phyloP scores from a whole-genome alignment of 2,888 invertebrate species.

The Sesamia inferens region DNA sequence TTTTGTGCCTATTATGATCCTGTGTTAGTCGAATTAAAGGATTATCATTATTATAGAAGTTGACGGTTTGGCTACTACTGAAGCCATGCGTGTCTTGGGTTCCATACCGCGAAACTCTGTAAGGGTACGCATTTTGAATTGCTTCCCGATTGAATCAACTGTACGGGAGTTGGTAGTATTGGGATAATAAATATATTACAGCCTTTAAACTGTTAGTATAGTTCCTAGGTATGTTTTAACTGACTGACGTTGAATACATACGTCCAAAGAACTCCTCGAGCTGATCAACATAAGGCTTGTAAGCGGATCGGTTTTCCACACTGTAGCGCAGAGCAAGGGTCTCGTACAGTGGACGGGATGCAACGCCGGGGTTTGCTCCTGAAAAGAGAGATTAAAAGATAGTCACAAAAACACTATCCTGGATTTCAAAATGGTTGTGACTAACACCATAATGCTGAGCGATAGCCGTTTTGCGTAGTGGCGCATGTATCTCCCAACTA shows the following conservation, averaged over 20 bases:
- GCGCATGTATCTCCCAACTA: too few relatives aligned
- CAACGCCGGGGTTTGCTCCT: constrained; percentile 91
- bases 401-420: neutral
- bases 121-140: too few relatives aligned
- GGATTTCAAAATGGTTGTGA: neutral
- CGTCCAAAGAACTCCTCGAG: constrained; percentile 81
- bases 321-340: constrained; percentile 89
- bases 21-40: too few relatives aligned
- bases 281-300: constrained; percentile 86
- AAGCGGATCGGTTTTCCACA: constrained; percentile 84
- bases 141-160: too few relatives aligned
- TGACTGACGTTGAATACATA: constrained; percentile 64
- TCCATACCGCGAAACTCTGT: too few relatives aligned
- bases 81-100: too few relatives aligned
- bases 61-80: too few relatives aligned
- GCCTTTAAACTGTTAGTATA: neutral
- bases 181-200: neutral
- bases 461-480: too few relatives aligned
- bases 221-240: neutral
- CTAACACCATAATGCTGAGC: neutral
- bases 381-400: constrained; percentile 53
- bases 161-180: too few relatives aligned
- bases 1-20: too few relatives aligned
- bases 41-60: too few relatives aligned
- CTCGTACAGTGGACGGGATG: constrained; percentile 90